Base-by-base conservation (phyloP, 1,140 invertebrate genomes). In the Tetramorium alpestre region DNA sequence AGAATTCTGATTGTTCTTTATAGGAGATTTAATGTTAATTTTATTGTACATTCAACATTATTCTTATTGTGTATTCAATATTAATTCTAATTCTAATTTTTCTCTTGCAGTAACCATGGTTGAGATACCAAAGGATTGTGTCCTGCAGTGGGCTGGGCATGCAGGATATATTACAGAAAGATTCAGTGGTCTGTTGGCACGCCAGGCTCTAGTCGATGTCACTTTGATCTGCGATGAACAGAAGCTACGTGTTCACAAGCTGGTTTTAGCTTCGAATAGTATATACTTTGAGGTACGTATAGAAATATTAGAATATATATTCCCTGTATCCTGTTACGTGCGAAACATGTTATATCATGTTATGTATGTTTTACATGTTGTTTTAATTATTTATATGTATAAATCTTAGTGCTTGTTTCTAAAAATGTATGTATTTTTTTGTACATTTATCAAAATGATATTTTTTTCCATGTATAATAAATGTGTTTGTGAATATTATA, bases 241-340 rank as follows among this genome's bases (percentile, higher is more conserved):
- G 85, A 96, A 95, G 73, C 92, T 97, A 22, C 95, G 96, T 92
- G 96, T 96, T 86, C 96, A 96, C 87, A 95, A 96, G 90, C 94
- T 96, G 54, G 96, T 97, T 60, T 94, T 97, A 47, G 96, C 96
- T 73, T 96, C 96, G 38, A 96, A 96, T 93, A 97, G 96, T 91
- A 96, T 96, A 87, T 97, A 97, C 90, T 97, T 97, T 94, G 96
- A 96, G 94, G 96, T 96, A 93, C 80, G 84, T 67, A 85, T 49
- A 54, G 3, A 47, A 56, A 41, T 22, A 41, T 70, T 70, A 33
- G 18, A 33, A 49, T 82, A 7, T 6, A 18, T 38, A 22, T 54
- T 69, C 18, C 38, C 38, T 25, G 16, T 10, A 51, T 22, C 13
- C n/a, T 25, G 6, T 41, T 18, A 38, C 1, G 11, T 75, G 49